Conservation (phyloP, 2,888 invertebrate species). For the Drosophila anomalipes region DNA sequence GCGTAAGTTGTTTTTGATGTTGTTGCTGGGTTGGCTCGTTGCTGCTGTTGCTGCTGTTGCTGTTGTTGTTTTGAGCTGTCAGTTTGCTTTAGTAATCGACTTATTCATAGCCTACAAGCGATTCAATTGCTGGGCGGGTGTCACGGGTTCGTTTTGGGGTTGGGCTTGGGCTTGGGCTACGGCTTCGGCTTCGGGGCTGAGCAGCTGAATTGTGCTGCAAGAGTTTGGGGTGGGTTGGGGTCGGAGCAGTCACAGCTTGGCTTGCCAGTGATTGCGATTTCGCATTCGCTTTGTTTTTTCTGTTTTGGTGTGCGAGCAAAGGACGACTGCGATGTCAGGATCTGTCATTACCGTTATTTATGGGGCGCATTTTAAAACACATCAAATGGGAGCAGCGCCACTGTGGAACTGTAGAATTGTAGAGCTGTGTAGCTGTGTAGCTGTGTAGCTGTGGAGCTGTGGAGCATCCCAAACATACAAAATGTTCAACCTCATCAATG, state of each 20-base stretch:
- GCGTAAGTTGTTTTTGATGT: constrained; percentile 33
- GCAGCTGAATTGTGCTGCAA: background rate
- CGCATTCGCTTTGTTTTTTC: constrained; percentile 50
- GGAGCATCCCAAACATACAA: constrained; percentile 10
- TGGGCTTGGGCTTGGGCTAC: background rate
- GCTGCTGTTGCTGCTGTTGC: background rate
- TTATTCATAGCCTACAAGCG: constrained; percentile 79
- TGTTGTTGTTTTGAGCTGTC: constrained; percentile 34
- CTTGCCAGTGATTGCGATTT: constrained; percentile 54
- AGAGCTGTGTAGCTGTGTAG: background rate
- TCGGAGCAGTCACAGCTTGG: constrained; percentile 41
- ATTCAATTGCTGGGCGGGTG: constrained; percentile 50
- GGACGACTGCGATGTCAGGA: constrained; percentile 53
- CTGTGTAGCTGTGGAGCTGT: background rate
- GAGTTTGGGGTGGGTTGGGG: background rate
- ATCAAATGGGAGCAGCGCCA: constrained; percentile 41
- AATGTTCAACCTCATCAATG: constrained; percentile 58
- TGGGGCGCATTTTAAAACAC: constrained; percentile 64
- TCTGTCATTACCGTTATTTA: constrained; percentile 68
- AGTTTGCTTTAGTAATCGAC: constrained; percentile 75
- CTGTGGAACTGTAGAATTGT: constrained; percentile 1
- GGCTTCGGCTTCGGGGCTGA: background rate
- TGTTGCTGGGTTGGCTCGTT: constrained; percentile 11
- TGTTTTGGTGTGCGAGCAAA: constrained; percentile 25
- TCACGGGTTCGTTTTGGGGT: constrained; percentile 3